Evolutionary conservation across 2,888 invertebrate genomes (phyloP), one percentile per base, ranked within the genome.

Genomic region (Tanypteryx hageni): DNA sequence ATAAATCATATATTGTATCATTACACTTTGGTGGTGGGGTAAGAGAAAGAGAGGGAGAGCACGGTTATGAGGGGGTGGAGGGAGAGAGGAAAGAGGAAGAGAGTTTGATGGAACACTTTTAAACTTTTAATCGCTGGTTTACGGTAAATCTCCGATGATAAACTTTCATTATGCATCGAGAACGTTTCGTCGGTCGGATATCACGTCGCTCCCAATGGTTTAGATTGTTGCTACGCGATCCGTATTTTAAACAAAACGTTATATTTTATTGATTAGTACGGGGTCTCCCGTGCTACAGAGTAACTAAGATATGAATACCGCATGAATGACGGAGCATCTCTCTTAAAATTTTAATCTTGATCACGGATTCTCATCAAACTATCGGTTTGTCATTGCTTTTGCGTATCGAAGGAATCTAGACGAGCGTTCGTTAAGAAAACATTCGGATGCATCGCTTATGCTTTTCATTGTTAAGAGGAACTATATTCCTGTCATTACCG

Each of bases 1-100:
- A 89, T 89, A 89, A 89, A 89, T 89, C 89, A 89, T 89, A 89
- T 89, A 89, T 89, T 89, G 89, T 89, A 89, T 89, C 89, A 44
- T 44, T 58, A 89, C 89, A 89, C 89, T 61, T 89, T n/a, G 89
- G 89, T 59, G 86, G 86, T 31, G 31, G 83, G 86, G 44, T 10
- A 31, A 11, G 56, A 14, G n/a, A n/a, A 11, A 18, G 64, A 16
- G 61, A 31, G 31, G 61, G 44, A 64, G 83, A 44, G 76, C 27
- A 9, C 16, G 9, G 83, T 8, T 44, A 44, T 27, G 56, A 56
- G 22, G 56, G 9, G 83, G 56, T 83, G 56, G 13, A 56, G 4
- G 18, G 8, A 56, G 44, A 10, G 44, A 56, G 83, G 57, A 31
- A 82, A 9, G 57, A 44, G 13, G 83, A 44, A 14, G 57, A 44